These are phyloP conservation scores for Sanderia malayensis DNA, from an alignment of 30 jellyfish, hydroid and myxozoan genomes.

Conservation along the genomic window DNA sequence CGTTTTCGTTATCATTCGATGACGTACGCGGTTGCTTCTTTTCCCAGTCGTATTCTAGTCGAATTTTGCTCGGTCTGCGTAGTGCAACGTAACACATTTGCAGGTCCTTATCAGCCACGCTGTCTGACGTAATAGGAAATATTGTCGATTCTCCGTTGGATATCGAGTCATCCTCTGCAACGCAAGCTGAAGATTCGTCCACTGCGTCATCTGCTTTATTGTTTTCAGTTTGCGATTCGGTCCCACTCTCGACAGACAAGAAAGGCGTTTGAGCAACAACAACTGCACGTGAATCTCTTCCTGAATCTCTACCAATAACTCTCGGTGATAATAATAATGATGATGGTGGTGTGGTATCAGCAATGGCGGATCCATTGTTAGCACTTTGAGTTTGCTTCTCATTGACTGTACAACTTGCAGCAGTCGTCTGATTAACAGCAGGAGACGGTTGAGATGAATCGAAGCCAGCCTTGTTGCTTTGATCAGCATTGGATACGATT, in stretches of 20 bases:
- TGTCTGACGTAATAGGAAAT: conserved; percentile 43
- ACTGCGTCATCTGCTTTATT: neutral
- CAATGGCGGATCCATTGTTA: too few relatives aligned
- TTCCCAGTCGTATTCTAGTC: conserved; percentile 41
- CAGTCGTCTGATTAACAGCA: too few relatives aligned
- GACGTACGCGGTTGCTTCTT: too few relatives aligned
- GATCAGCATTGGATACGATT: neutral
- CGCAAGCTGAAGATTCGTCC: neutral
- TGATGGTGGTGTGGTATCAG: too few relatives aligned
- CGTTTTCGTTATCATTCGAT: too few relatives aligned
- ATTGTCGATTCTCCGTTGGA: neutral
- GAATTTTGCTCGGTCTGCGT: conserved; percentile 44
- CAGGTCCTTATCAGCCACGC: conserved; percentile 32
- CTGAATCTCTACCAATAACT: neutral
- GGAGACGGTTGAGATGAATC: too few relatives aligned
- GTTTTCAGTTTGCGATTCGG: neutral
- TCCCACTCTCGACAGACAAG: neutral
- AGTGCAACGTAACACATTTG: conserved; percentile 32
- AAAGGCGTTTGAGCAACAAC: neutral
- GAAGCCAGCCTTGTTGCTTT: neutral
- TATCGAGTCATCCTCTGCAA: neutral
- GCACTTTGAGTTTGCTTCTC: too few relatives aligned
- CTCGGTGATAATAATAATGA: too few relatives aligned
- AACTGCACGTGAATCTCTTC: neutral
- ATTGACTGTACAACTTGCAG: too few relatives aligned